Percentiles rank a stretch among this genome's conserved stretches.
Evolutionary conservation across 2,113 vertebrate genomes (phyloP).

Genomic region (Brachyhypopomus gauderio): DNA sequence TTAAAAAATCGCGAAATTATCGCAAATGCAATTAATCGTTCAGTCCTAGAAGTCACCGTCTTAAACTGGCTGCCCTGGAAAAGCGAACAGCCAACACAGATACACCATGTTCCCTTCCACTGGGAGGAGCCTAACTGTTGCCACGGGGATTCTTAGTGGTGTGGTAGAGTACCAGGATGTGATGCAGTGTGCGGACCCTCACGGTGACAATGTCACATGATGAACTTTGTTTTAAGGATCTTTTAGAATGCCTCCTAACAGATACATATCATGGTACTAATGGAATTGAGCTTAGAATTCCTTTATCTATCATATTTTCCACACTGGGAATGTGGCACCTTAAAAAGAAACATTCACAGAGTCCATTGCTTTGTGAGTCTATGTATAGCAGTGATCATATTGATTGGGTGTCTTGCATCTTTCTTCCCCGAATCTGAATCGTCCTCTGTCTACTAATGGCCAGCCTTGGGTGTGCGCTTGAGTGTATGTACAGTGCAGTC

Average conservation of each 20-base stretch:
- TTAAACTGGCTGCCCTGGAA: constrained; percentile 31
- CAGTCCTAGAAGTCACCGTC: constrained; percentile 44
- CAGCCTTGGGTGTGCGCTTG: too few species aligned
- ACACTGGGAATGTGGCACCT: neutral
- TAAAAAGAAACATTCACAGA: too few species aligned
- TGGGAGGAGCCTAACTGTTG: constrained; percentile 13
- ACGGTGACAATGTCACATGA: too few species aligned
- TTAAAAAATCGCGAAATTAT: too few species aligned
- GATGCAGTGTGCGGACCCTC: too few species aligned
- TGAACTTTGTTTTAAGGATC: too few species aligned
- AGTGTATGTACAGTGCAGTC: too few species aligned
- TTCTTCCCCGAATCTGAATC: too few species aligned
- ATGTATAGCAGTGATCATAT: neutral
- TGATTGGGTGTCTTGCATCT: neutral
- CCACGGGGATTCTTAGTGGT: constrained; percentile 11
- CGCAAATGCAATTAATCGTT: too few species aligned
- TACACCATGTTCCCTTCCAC: constrained; percentile 6
- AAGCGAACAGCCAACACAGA: constrained; percentile 27
- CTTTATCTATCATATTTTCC: neutral
- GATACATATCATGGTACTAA: neutral
- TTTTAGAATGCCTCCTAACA: too few species aligned
- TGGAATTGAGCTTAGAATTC: neutral
- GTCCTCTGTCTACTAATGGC: too few species aligned
- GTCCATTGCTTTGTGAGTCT: neutral
- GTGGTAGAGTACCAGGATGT: neutral